Evolutionary conservation across 2,113 vertebrate species (phyloP).

Genomic region (Melanocharis versteri): DNA sequence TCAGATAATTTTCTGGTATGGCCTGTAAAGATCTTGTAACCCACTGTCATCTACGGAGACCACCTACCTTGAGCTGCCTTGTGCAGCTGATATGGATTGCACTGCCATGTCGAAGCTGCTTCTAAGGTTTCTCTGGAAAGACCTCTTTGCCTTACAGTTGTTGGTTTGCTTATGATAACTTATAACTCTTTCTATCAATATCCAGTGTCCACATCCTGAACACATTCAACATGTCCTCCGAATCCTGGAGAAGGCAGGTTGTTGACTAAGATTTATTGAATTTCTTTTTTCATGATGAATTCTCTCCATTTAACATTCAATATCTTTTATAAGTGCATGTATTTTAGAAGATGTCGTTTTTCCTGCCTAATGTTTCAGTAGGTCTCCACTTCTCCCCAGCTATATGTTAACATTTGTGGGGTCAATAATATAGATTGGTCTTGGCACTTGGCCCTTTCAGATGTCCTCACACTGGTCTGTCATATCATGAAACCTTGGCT

Average conservation of each 20-base stretch:
- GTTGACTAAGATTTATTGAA: not conserved
- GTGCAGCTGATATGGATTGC: not conserved
- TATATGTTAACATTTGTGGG: not conserved
- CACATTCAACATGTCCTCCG: not conserved
- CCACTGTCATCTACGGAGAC: not conserved
- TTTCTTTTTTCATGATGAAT: not conserved
- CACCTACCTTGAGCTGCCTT: not conserved
- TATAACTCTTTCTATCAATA: not conserved
- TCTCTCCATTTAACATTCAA: not conserved
- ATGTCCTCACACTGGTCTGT: not conserved
- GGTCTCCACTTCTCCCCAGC: not conserved
- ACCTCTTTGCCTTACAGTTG: not conserved
- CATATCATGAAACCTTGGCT: not conserved
- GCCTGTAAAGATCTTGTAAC: not conserved
- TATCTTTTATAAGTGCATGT: not conserved
- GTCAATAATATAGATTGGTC: not conserved
- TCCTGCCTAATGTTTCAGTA: not conserved
- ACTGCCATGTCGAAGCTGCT: not conserved
- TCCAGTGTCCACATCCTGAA: not conserved
- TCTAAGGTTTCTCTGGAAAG: not conserved
- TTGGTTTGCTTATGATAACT: not conserved
- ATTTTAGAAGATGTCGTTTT: not conserved
- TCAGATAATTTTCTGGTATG: not conserved
- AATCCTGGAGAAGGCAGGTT: not conserved
- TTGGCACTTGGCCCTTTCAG: not conserved